Conservation (phyloP, 1,140 invertebrate genomes). For the Nymphalis io region DNA sequence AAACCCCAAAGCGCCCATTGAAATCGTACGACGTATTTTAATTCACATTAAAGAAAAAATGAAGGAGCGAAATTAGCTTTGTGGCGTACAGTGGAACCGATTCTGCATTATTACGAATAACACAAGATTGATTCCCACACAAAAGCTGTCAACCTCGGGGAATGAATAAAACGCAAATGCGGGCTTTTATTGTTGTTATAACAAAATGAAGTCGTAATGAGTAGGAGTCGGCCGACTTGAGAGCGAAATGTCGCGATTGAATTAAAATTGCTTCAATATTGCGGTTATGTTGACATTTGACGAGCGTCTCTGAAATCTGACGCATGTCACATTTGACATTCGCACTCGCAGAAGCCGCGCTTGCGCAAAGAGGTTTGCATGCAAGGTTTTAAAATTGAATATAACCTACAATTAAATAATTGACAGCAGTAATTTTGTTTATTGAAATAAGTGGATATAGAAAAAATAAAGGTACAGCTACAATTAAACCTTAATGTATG, state of each 20-base stretch:
- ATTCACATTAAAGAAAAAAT: conserved; percentile 55
- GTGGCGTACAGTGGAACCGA: conserved; percentile 70
- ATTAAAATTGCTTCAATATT: conserved; percentile 74
- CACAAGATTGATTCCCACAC: conserved; percentile 73
- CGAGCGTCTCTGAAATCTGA: conserved; percentile 69
- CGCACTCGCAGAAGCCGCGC: conserved; percentile 10
- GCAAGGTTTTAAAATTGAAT: conserved; percentile 9
- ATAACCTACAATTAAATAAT: conserved; percentile 4
- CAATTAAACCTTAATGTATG: background rate
- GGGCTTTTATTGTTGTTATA: conserved; percentile 73
- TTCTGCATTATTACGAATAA: conserved; percentile 70
- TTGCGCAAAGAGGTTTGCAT: conserved; percentile 10
- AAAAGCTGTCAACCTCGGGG: conserved; percentile 68
- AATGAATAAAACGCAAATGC: conserved; percentile 64
- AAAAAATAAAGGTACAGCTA: background rate
- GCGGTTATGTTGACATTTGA: conserved; percentile 65
- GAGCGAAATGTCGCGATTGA: conserved; percentile 70
- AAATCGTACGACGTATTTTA: conserved; percentile 43
- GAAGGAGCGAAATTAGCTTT: conserved; percentile 69
- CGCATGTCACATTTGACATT: conserved; percentile 35
- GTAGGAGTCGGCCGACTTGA: conserved; percentile 52
- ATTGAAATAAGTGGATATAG: background rate
- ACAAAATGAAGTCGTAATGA: conserved; percentile 80
- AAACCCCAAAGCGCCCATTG: conserved; percentile 35
- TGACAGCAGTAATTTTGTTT: conserved; percentile 1